These are phyloP conservation scores for Columba guinea DNA, from an alignment of 2,797 vertebrate species.

Conservation along the genomic window DNA sequence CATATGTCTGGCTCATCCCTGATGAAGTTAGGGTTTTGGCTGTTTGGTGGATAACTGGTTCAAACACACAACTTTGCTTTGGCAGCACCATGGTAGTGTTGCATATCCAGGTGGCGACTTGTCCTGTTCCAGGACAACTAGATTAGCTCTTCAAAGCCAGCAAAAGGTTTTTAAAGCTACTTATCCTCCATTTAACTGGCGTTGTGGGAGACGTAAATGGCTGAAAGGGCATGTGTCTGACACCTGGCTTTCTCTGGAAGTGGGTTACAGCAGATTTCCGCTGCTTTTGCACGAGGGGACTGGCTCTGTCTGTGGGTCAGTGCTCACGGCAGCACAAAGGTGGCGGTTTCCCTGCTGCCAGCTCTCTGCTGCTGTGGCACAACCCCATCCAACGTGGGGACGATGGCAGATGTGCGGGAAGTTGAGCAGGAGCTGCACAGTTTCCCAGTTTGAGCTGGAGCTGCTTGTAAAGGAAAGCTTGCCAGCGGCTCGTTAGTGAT, in stretches of 20 bases:
- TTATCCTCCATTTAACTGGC: background rate
- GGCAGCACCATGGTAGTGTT: rapidly evolving
- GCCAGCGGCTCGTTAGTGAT: background rate
- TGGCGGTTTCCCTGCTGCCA: background rate
- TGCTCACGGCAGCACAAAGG: background rate
- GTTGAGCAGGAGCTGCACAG: background rate
- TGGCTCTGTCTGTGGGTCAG: rapidly evolving
- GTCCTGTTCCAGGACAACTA: background rate
- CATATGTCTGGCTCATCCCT: background rate
- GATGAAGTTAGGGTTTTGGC: background rate
- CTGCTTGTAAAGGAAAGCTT: background rate
- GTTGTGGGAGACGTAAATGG: background rate
- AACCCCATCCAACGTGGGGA: rapidly evolving
- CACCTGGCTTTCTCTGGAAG: background rate
- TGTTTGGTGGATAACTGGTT: background rate
- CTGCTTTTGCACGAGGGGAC: rapidly evolving
- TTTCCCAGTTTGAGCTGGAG: background rate
- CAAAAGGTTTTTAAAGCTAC: background rate
- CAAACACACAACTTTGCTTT: background rate
- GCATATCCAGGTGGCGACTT: background rate
- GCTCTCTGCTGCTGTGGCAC: background rate
- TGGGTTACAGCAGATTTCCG: background rate
- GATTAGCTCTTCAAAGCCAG: background rate
- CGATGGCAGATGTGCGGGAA: background rate
- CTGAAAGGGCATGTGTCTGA: background rate